phyloP scores from a whole-genome alignment of 2,888 invertebrate species.

The Lucinisca nassula region DNA sequence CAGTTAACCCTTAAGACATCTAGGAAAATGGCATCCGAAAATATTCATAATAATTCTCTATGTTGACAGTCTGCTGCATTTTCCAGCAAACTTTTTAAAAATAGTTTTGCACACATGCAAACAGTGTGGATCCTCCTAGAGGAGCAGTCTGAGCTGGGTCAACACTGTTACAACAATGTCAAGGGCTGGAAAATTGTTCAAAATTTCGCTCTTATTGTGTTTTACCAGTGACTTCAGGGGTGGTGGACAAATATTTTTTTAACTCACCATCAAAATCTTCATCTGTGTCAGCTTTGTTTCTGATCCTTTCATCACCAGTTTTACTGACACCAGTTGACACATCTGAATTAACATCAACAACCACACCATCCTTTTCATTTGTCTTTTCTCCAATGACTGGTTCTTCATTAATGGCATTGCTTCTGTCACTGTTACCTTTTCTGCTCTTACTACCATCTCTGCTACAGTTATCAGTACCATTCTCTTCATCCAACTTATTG shows the following conservation, averaged over 20 bases:
- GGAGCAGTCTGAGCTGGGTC: too few relatives aligned
- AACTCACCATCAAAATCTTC: constrained; percentile 24
- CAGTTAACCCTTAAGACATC: too few relatives aligned
- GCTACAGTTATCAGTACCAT: not conserved
- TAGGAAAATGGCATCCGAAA: too few relatives aligned
- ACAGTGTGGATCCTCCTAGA: too few relatives aligned
- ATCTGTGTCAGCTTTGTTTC: not conserved
- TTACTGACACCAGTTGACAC: not conserved
- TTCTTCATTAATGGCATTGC: not conserved
- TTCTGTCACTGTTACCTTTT: not conserved
- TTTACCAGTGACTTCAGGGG: too few relatives aligned
- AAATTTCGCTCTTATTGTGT: too few relatives aligned
- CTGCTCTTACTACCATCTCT: not conserved
- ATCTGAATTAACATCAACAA: not conserved
- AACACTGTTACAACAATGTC: too few relatives aligned
- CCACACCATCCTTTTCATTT: constrained; percentile 15
- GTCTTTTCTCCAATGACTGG: not conserved
- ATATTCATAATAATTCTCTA: too few relatives aligned
- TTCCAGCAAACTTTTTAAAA: too few relatives aligned
- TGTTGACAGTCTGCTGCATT: too few relatives aligned
- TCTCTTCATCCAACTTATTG: not conserved
- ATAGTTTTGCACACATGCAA: too few relatives aligned
- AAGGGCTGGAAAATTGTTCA: too few relatives aligned
- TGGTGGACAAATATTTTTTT: not conserved
- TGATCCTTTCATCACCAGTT: not conserved